Evolutionary conservation across 2,888 invertebrate genomes (phyloP).

Genomic region (Galeopsomyia nigrocyanea): DNA sequence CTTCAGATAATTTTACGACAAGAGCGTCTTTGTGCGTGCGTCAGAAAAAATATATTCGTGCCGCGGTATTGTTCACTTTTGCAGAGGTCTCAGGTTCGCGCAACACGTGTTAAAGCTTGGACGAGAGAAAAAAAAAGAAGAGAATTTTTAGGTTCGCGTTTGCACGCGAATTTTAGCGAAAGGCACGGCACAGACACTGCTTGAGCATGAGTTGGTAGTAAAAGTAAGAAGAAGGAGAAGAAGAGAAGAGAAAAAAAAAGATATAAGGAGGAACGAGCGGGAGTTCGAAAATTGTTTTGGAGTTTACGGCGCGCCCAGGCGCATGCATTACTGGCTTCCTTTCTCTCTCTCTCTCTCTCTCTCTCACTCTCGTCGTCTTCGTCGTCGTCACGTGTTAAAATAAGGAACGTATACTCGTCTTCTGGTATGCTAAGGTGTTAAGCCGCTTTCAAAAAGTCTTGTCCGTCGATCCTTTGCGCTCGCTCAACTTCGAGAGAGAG

Average conservation of each 20-base stretch:
- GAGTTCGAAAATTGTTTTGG: slow-evolving; percentile 30
- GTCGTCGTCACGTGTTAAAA: slow-evolving; percentile 35
- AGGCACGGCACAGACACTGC: not conserved
- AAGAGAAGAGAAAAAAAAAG: not conserved
- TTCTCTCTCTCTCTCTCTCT: slow-evolving; percentile 24
- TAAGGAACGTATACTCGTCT: slow-evolving; percentile 32
- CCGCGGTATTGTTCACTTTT: too few relatives aligned
- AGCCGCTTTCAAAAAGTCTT: slow-evolving; percentile 55
- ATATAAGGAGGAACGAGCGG: not conserved
- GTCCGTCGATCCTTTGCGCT: slow-evolving; percentile 30
- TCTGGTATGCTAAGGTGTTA: slow-evolving; percentile 51
- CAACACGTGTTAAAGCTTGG: too few relatives aligned
- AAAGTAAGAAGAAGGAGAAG: not conserved
- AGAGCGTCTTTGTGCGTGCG: too few relatives aligned
- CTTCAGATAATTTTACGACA: too few relatives aligned
- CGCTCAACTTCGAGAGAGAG: slow-evolving; percentile 25
- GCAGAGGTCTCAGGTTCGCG: not conserved
- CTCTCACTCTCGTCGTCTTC: slow-evolving; percentile 7
- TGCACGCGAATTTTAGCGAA: not conserved
- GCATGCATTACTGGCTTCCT: slow-evolving; percentile 39
- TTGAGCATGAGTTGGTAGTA: not conserved
- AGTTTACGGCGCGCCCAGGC: slow-evolving; percentile 36
- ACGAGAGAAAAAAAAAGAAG: not conserved
- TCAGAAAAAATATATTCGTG: too few relatives aligned
- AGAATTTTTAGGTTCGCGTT: slow-evolving; percentile 1